Base-by-base conservation (phyloP, 2,113 vertebrate genomes). In the Alaudala cheleensis region DNA sequence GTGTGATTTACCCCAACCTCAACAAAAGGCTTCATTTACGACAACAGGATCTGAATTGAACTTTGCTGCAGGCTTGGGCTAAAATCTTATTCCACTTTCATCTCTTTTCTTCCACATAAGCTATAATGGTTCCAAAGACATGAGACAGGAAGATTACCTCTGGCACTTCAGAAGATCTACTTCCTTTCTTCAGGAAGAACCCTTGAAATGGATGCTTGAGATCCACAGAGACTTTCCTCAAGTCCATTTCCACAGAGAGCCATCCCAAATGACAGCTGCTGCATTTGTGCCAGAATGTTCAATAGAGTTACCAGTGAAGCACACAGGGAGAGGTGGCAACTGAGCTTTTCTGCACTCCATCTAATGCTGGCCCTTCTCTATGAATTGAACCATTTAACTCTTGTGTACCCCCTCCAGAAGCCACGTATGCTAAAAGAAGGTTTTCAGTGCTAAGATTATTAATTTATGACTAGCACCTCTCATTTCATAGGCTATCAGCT, bases 241-340 rank as follows among this genome's bases (percentile, higher is more conserved):
- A 47, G 64, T 25, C 47, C 51, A 18, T 71, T 47, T 81, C 54
- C 31, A 42, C 0, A 0, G 61, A 71, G 11, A 31, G 6, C 25
- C 8, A 12, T 17, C 18, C 11, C 7, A 64, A 71, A 25, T 25
- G 28, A 19, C 34, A 94, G 16, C 25, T 54, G 66, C 28, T 72
- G 10, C 29, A 9, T 56, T 78, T 66, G 11, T 49, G n/a, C 51
- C 47, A 31, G 26, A 50, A 54, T 3, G 13, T 12, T 56, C 33
- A 24, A 56, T 4, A 58, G 14, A 40, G 40, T 54, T 28, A 78
- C 22, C 34, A 56, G 18, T 17, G n/a, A 81, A 49, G 28, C 17
- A 25, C 33, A 11, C 4, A 24, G 1, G 12, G 78, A 56, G 40
- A 74, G 45, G 49, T 20, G 42, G 56, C 4, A 72, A 56, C 45